Evolutionary conservation across 2,113 vertebrate genomes (phyloP).

Genomic region (Sinocyclocheilus grahami): DNA sequence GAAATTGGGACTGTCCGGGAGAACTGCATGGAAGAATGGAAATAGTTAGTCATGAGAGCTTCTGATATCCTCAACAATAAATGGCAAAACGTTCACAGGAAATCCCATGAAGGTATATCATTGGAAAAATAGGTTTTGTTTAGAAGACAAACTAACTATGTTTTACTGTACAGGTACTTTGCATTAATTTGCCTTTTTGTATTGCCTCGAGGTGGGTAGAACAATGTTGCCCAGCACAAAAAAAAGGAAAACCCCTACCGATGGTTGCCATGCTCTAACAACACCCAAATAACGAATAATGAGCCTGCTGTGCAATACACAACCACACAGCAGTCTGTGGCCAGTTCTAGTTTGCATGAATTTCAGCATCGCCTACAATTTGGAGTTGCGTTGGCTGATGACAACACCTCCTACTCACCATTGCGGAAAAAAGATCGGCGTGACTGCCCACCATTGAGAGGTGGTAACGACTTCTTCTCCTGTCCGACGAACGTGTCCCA

Average conservation of each 20-base stretch:
- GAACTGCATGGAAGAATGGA: conserved; percentile 79
- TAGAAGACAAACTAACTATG: conserved; percentile 18
- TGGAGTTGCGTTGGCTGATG: background rate
- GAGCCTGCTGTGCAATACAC: background rate
- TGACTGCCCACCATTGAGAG: conserved; percentile 91
- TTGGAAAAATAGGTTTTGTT: conserved; percentile 26
- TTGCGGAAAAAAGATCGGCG: conserved; percentile 93
- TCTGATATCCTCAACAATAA: background rate
- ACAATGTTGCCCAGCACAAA: conserved; percentile 11
- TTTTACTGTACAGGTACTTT: conserved; percentile 19
- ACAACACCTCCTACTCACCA: conserved; percentile 76
- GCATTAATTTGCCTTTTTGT: conserved; percentile 49
- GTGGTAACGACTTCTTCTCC: conserved; percentile 93
- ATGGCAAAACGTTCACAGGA: background rate
- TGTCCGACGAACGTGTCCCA: conserved; percentile 98
- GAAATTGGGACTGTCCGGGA: conserved; percentile 93
- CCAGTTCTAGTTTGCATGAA: conserved; percentile 7
- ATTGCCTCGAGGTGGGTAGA: conserved; percentile 16
- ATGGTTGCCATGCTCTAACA: background rate
- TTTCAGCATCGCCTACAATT: background rate
- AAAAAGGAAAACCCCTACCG: conserved; percentile 12
- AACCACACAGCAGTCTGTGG: background rate
- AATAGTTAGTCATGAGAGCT: conserved; percentile 33
- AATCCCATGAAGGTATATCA: background rate
- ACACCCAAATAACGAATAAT: background rate